Evolutionary conservation across 2,797 vertebrate species (phyloP), one percentile per base, ranked within the genome.

Genomic region (Myotis myotis): DNA sequence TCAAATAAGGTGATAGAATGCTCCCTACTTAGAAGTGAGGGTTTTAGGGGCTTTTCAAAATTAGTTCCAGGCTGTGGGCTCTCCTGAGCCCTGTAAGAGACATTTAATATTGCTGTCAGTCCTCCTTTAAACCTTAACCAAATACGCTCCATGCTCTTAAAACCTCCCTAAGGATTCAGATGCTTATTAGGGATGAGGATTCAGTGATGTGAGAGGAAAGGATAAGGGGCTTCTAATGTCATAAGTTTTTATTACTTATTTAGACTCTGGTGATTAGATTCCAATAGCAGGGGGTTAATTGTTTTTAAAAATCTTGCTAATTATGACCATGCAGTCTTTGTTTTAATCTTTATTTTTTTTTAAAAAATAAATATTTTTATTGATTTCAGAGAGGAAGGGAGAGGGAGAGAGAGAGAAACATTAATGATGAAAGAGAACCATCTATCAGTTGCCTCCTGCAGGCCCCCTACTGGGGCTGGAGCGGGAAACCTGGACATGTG

Each of bases 171-270:
- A 20, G 82, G 89, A 71, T 93, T 95, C 89, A 55, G 22, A 53
- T 60, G 60, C 28, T 91, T 55, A 36, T 80, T 60, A 80, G 30
- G 33, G 53, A 10, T 53, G 30, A 82, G 81, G 78, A 80, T 75
- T 89, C 53, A 66, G 53, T 81, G 84, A 87, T 62, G 33, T 57
- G 10, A 74, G 55, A 13, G 87, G 60, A 88, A 78, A 82, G 76
- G 36, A 53, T 66, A 87, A 78, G 70, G 64, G 89, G 7, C 53
- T 84, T 93, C 36, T 66, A 64, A 85, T 76, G 85, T 49, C 76
- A 17, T n/a, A 74, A 9, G 78, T 92, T 89, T 94, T 87, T 91
- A n/a, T 93, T 88, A 36, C 1, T 33, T 80, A 80, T 87, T 95
- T 92, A 95, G 82, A 71, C 13, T 47, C 19, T 80, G 22, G 57